Conservation (phyloP, 2,888 invertebrate species). For the Phytoseiulus persimilis region DNA sequence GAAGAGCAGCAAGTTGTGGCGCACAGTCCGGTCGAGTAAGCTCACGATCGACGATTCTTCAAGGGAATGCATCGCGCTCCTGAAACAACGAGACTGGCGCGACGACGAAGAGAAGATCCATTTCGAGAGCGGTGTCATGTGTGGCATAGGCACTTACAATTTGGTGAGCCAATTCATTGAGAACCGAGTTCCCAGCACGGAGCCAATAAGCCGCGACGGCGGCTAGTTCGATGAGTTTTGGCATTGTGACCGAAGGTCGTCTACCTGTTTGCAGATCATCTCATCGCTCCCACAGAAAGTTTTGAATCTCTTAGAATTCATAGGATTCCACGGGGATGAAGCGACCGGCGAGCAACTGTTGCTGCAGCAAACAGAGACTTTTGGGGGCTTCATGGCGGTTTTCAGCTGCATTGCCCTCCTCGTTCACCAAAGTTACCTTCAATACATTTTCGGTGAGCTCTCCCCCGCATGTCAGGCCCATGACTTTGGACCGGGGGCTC, state of each 20-base stretch:
- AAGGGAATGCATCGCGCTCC: slow-evolving; percentile 17
- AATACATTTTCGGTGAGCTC: slow-evolving; percentile 23
- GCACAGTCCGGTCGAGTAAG: too few relatives aligned
- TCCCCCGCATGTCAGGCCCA: too few relatives aligned
- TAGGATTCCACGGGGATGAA: slow-evolving; percentile 27
- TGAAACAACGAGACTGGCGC: slow-evolving; percentile 7
- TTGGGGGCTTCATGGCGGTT: slow-evolving; percentile 22
- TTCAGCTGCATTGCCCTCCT: slow-evolving; percentile 27
- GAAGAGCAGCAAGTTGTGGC: too few relatives aligned
- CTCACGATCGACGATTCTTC: not conserved
- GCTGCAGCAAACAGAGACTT: not conserved
- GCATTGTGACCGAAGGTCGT: not conserved
- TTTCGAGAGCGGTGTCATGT: slow-evolving; percentile 32
- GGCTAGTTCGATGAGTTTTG: too few relatives aligned
- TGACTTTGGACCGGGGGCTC: too few relatives aligned
- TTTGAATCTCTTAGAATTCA: slow-evolving; percentile 29
- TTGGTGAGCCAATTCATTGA: not conserved
- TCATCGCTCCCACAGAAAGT: slow-evolving; percentile 25
- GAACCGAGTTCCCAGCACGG: not conserved
- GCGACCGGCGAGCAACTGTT: not conserved
- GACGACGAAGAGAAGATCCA: slow-evolving; percentile 6
- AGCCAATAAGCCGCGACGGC: not conserved
- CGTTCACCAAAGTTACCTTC: slow-evolving; percentile 13
- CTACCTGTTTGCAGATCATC: slow-evolving; percentile 7
- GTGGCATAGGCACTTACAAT: slow-evolving; percentile 17